Conservation (phyloP, 1,140 invertebrate genomes). For the Drosophila oshimai region DNA sequence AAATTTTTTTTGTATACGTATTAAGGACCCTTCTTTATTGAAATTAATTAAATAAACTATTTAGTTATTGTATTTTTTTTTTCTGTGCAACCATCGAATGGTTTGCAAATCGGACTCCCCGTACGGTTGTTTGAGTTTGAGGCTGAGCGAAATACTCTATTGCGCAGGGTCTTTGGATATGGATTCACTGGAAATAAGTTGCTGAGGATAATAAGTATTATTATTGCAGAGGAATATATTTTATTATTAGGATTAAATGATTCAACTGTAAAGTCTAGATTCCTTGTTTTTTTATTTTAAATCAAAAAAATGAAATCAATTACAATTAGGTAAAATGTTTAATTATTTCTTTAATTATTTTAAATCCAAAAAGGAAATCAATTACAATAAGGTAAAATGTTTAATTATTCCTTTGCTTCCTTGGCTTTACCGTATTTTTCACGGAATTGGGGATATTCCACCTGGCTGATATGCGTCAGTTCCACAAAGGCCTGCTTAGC, state of each 20-base stretch:
- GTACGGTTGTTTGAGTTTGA: slow-evolving; percentile 1
- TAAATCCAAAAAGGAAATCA: not conserved
- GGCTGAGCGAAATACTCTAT: slow-evolving; percentile 75
- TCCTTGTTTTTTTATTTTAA: too few relatives aligned
- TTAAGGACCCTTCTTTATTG: too few relatives aligned
- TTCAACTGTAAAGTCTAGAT: not conserved
- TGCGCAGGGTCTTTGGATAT: slow-evolving; percentile 18
- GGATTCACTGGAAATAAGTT: slow-evolving; percentile 11
- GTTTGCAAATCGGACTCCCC: slow-evolving; percentile 28
- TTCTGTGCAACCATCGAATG: not conserved
- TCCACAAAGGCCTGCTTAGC: slow-evolving; percentile 49
- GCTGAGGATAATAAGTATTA: not conserved
- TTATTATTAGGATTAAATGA: not conserved
- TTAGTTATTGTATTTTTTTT: too few relatives aligned
- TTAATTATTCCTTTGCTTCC: not conserved
- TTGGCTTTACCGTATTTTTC: not conserved
- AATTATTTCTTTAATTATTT: too few relatives aligned
- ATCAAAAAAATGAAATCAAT: too few relatives aligned
- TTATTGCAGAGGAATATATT: not conserved
- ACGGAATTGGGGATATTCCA: slow-evolving; percentile 16
- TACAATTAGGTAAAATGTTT: too few relatives aligned
- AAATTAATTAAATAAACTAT: too few relatives aligned
- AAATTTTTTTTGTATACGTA: too few relatives aligned
- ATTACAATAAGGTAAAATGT: not conserved
- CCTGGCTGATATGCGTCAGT: slow-evolving; percentile 12